Evolutionary conservation across 2,888 invertebrate genomes (phyloP).

Genomic region (Digitonthophagus gazella): DNA sequence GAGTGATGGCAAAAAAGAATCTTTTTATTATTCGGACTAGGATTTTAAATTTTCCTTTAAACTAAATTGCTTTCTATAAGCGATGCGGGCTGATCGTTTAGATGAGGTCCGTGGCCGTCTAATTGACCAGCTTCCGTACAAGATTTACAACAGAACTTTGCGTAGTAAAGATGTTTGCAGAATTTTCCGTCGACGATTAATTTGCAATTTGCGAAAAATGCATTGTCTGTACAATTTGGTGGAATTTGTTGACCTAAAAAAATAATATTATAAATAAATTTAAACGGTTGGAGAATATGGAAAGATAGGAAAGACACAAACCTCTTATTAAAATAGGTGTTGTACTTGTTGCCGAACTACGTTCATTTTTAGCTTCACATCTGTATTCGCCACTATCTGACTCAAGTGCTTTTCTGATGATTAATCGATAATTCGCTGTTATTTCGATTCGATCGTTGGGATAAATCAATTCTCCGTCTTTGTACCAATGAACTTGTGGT

Average conservation of each 20-base stretch:
- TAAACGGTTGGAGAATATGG: no score
- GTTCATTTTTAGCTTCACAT: conserved; percentile 78
- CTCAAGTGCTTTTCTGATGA: conserved; percentile 61
- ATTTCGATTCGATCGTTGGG: conserved; percentile 61
- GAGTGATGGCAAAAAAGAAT: conserved; percentile 10
- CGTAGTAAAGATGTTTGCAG: conserved; percentile 89
- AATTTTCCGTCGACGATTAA: conserved; percentile 82
- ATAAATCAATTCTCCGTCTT: conserved; percentile 63
- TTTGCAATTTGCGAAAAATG: conserved; percentile 84
- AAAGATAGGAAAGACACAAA: conserved; percentile 17
- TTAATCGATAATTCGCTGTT: conserved; percentile 67
- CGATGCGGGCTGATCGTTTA: conserved; percentile 18
- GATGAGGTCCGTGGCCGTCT: conserved; percentile 47
- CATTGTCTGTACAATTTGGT: conserved; percentile 81
- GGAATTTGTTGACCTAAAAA: conserved; percentile 68
- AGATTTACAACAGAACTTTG: conserved; percentile 89
- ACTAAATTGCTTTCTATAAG: conserved; percentile 27
- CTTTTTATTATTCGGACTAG: conserved; percentile 26
- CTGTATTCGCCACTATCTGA: conserved; percentile 79
- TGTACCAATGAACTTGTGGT: conserved; percentile 79
- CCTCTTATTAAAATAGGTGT: conserved; percentile 45
- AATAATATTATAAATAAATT: no score
- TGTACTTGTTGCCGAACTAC: conserved; percentile 63
- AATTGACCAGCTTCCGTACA: conserved; percentile 85
- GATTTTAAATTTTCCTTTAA: conserved; percentile 23